Evolutionary conservation across 2,113 vertebrate species (phyloP).

Genomic region (Eulemur macaco): DNA sequence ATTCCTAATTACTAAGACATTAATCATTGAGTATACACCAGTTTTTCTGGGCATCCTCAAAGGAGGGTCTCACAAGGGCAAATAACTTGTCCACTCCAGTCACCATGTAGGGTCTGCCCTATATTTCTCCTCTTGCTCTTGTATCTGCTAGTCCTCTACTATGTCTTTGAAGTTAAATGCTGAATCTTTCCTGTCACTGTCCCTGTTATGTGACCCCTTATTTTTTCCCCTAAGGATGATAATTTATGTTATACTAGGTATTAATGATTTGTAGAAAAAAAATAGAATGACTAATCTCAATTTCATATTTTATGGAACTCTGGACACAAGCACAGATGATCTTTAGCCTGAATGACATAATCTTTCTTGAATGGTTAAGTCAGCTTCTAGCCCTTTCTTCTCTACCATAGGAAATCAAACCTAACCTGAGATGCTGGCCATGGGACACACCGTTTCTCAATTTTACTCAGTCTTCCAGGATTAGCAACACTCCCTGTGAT

Average conservation of each 20-base stretch:
- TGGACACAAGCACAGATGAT: not conserved
- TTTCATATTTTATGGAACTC: not conserved
- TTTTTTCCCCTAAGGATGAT: not conserved
- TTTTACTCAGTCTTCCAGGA: not conserved
- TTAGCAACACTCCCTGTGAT: too few species aligned
- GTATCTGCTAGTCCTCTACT: too few species aligned
- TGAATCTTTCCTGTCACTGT: not conserved
- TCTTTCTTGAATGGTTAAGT: not conserved
- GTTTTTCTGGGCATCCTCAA: not conserved
- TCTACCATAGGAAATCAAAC: not conserved
- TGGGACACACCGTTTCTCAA: not conserved
- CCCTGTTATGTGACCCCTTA: not conserved
- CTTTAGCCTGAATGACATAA: not conserved
- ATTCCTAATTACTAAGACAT: not conserved
- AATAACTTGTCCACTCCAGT: not conserved
- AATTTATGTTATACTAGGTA: not conserved
- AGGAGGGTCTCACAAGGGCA: not conserved
- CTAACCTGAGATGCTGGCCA: not conserved
- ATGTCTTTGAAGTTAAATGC: not conserved
- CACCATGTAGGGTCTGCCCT: not conserved
- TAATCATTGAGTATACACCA: not conserved
- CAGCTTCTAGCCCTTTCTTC: not conserved
- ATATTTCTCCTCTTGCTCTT: not conserved
- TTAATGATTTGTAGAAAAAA: not conserved
- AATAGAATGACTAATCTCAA: not conserved